Percentiles rank a stretch among this genome's conserved stretches.
These are phyloP conservation scores for Sceloporus undulatus DNA, from an alignment of 2,113 vertebrate species.

Conservation along the genomic window DNA sequence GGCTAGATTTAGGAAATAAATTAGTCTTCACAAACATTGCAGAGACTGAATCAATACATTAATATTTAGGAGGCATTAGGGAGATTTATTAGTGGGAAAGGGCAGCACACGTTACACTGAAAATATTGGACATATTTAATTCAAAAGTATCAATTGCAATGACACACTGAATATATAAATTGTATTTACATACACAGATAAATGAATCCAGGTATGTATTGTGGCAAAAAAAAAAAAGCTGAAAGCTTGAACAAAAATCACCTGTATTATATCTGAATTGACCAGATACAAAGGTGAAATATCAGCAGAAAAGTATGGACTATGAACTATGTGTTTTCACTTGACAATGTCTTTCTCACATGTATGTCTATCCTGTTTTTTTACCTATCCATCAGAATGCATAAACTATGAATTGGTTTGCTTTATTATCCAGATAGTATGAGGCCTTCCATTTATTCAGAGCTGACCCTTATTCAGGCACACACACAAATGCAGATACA, in stretches of 20 bases:
- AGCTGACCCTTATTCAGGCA: not conserved
- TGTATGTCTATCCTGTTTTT: not conserved
- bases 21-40: constrained; percentile 77
- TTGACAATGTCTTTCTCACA: not conserved
- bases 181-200: constrained; percentile 43
- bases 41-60: constrained; percentile 78
- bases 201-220: constrained; percentile 17
- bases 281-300: fast-evolving
- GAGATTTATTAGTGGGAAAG: constrained; percentile 75
- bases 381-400: not conserved
- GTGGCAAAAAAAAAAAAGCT: fast-evolving
- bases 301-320: not conserved
- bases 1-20: constrained; percentile 78
- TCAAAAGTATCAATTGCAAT: constrained; percentile 59
- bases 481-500: not conserved
- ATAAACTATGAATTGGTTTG: not conserved
- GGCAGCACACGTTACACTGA: constrained; percentile 67
- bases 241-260: constrained; percentile 6
- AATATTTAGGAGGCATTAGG: constrained; percentile 78
- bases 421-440: not conserved
- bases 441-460: not conserved
- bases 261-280: not conserved
- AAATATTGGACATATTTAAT: constrained; percentile 68
- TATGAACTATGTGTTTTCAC: not conserved
- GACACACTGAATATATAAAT: constrained; percentile 59